Conservation (phyloP, 2,797 vertebrate species). For the Cichlasoma orientale region DNA sequence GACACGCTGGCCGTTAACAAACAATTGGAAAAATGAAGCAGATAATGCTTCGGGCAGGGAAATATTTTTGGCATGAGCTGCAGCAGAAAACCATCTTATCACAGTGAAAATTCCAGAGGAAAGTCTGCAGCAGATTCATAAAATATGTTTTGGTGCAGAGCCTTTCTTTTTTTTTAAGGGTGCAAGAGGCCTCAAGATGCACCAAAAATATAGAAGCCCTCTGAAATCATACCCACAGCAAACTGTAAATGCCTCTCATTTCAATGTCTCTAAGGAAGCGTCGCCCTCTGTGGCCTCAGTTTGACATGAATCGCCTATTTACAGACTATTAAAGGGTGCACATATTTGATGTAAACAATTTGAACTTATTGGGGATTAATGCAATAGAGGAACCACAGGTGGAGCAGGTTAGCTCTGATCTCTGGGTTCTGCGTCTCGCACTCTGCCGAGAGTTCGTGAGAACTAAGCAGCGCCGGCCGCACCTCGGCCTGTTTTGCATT, state of each 20-base stretch:
- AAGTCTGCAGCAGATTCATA: conserved; percentile 54
- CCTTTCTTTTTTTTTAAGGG: conserved; percentile 57
- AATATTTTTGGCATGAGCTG: conserved; percentile 26
- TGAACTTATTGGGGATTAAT: conserved; percentile 41
- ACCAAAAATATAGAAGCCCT: conserved; percentile 28
- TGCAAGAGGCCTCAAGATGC: conserved; percentile 21
- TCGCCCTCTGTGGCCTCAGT: conserved; percentile 24
- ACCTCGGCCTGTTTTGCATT: conserved; percentile 79
- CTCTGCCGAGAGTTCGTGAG: conserved; percentile 66
- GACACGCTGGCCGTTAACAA: conserved; percentile 27
- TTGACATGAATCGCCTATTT: conserved; percentile 34
- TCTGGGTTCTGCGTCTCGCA: conserved; percentile 18
- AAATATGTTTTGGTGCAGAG: conserved; percentile 55
- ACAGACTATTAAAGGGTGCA: conserved; percentile 18
- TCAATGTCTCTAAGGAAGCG: conserved; percentile 27
- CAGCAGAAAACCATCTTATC: conserved; percentile 51
- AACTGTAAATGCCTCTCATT: conserved; percentile 10
- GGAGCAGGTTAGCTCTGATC: conserved; percentile 47
- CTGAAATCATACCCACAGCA: conserved; percentile 25
- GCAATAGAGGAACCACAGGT: conserved; percentile 51
- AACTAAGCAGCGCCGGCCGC: conserved; percentile 52
- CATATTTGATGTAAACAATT: conserved; percentile 34
- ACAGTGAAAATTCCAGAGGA: conserved; percentile 30
- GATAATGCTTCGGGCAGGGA: conserved; percentile 31
- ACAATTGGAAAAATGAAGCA: conserved; percentile 43